Base-by-base conservation (phyloP, 2,113 vertebrate genomes). In the Callocephalon fimbriatum region DNA sequence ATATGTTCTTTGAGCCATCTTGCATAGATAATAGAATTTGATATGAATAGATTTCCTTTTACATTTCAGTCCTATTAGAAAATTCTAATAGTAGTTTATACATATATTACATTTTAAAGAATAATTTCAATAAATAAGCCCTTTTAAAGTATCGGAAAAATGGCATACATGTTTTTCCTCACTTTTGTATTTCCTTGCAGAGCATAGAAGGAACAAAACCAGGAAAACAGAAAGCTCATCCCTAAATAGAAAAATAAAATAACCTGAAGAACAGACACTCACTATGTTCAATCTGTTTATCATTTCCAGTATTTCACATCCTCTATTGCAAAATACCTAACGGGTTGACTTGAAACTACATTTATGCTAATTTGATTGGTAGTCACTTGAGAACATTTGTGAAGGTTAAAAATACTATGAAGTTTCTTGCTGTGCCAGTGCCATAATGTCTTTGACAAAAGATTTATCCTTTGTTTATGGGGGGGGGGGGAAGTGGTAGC, bases 121-220 rank as follows among this genome's bases (percentile, higher is more conserved):
- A 20, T 48, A 38, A 61, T 80, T 72, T 84, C n/a, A 68, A 10
- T 38, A 68, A 87, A 58, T 44, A 72, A 85, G 2, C 4, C 29
- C 20, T 78, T 86, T 74, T 47, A 85, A 87, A 78, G 22, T n/a
- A 91, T 84, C 21, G 87, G 44, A 35, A 78, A 63, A 72, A 38
- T 31, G 27, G 3, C 32, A 53, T 15, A 21, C 3, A 2, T 63
- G 6, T 35, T 79, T 78, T 85, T 65, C n/a, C 17, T 89, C 26
- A 6, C 1, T 0, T 0, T 56, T 37, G 0, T 38, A 38, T 63
- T 94, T 51, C 40, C 12, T 72, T 8, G 1, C 7, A 38, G 35
- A 70, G 22, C 19, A 8, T 2, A 19, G 37, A 45, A 62, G 37
- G 5, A 86, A 51, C 29, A 5, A 35, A 54, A 29, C 4, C 59